These are phyloP conservation scores for Nesidiocoris tenuis DNA, from an alignment of 2,888 invertebrate genomes.

Conservation along the genomic window DNA sequence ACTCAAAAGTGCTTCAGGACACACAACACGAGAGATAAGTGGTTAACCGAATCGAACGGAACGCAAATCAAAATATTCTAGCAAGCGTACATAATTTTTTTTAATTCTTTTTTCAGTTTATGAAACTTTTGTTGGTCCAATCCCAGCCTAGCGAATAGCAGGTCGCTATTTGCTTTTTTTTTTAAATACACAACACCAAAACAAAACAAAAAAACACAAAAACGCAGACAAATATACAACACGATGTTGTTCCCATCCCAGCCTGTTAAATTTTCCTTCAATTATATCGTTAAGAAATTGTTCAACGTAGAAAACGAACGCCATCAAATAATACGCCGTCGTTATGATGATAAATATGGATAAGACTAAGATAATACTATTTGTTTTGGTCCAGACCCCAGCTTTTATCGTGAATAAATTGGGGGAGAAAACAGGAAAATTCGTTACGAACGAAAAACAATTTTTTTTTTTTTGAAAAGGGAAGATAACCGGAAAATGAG, in stretches of 20 bases:
- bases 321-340: slow-evolving; percentile 24
- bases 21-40: neutral
- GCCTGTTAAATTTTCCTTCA: slow-evolving; percentile 28
- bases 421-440: neutral
- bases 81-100: slow-evolving; percentile 34
- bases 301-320: slow-evolving; percentile 34
- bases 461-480: neutral
- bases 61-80: slow-evolving; percentile 5
- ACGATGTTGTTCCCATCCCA: slow-evolving; percentile 38
- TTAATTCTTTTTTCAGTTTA: slow-evolving; percentile 28
- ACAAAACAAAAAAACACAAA: slow-evolving; percentile 32
- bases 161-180: slow-evolving; percentile 34
- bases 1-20: neutral
- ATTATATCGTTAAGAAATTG: slow-evolving; percentile 8
- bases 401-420: slow-evolving; percentile 8
- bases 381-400: slow-evolving; percentile 41
- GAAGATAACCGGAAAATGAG: neutral
- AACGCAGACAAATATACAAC: slow-evolving; percentile 36
- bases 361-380: slow-evolving; percentile 33
- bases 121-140: slow-evolving; percentile 42
- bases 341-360: slow-evolving; percentile 26
- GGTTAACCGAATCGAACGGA: neutral
- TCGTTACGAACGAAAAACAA: neutral
- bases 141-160: slow-evolving; percentile 39
- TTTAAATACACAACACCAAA: no score